Evolutionary conservation across 30 jellyfish, hydroid and myxozoan species (phyloP).

Genomic region (Catostylus mosaicus): DNA sequence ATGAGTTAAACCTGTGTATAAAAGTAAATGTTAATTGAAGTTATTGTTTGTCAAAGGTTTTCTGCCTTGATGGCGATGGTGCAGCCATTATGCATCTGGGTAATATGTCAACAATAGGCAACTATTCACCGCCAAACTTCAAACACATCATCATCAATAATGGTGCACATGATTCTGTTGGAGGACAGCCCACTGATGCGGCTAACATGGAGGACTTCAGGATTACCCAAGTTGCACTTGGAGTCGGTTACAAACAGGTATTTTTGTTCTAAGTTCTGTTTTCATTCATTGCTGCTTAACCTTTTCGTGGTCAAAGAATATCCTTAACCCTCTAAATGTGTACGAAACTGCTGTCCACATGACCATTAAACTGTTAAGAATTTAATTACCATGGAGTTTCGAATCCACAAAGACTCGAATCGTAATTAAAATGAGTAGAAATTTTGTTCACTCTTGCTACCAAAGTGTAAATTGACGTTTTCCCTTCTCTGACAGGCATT

Average conservation of each 20-base stretch:
- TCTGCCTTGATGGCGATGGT: constrained; percentile 99
- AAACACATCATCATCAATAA: constrained; percentile 90
- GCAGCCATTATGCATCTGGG: constrained; percentile 99
- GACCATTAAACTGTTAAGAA: too few relatives aligned
- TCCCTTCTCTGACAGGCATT: constrained; percentile 73
- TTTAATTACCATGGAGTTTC: too few relatives aligned
- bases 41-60: too few relatives aligned
- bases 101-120: constrained; percentile 89
- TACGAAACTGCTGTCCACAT: too few relatives aligned
- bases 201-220: constrained; percentile 69
- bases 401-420: too few relatives aligned
- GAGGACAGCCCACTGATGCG: constrained; percentile 99
- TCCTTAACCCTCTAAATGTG: too few relatives aligned
- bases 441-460: neutral
- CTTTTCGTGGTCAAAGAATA: too few relatives aligned
- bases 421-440: too few relatives aligned
- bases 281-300: too few relatives aligned
- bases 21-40: too few relatives aligned
- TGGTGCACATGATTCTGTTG: constrained; percentile 99
- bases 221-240: constrained; percentile 92
- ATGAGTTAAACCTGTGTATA: too few relatives aligned
- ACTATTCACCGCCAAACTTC: constrained; percentile 70
- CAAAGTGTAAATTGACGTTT: neutral
- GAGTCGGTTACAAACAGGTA: constrained; percentile 98
- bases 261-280: neutral